phyloP scores from a whole-genome alignment of 2,113 vertebrate genomes.

The Penelope pileata region DNA sequence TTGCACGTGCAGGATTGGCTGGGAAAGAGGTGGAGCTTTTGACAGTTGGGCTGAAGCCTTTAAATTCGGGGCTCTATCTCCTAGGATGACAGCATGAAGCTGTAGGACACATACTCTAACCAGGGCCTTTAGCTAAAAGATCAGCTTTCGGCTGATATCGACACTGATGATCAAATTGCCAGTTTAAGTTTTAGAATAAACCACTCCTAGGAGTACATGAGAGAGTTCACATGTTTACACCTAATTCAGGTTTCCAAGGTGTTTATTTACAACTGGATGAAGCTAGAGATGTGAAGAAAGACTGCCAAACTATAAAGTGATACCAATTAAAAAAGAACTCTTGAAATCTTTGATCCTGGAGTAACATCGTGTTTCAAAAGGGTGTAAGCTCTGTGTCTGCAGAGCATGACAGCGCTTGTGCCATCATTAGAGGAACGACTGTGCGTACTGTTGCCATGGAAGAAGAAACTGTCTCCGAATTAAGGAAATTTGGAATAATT shows the following conservation, averaged over 20 bases:
- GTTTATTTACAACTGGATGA: conserved; percentile 22
- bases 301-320: background rate
- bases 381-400: background rate
- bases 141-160: background rate
- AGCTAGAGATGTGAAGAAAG: background rate
- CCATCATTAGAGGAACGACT: background rate
- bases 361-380: background rate
- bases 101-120: background rate
- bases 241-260: background rate
- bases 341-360: conserved; percentile 18
- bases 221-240: background rate
- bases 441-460: background rate
- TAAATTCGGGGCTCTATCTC: background rate
- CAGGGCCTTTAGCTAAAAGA: background rate
- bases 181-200: background rate
- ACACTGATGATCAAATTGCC: background rate
- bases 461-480: background rate
- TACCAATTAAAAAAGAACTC: conserved; percentile 12
- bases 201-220: background rate
- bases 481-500: background rate
- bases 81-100: background rate
- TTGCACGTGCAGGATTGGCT: accelerated
- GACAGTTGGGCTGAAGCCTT: background rate
- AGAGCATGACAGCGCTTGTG: background rate
- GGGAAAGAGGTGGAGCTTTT: background rate